Evolutionary conservation across 2,797 vertebrate species (phyloP), one percentile per base, ranked within the genome.

Genomic region (Gastrophryne carolinensis): DNA sequence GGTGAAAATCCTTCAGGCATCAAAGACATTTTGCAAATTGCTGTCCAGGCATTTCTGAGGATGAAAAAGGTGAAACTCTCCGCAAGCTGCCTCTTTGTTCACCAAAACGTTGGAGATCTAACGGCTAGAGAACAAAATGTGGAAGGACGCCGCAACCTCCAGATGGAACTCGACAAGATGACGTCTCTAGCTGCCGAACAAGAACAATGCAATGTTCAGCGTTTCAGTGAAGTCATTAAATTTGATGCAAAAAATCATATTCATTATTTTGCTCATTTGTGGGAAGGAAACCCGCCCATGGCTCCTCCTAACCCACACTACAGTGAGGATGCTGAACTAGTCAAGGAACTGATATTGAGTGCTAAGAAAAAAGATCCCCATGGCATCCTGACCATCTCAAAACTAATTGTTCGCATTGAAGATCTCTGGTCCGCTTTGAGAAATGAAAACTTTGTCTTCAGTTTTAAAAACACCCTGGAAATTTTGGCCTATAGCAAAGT

Each of bases 381-480:
- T 61, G 4, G 0, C 0, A 60, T 87, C 21, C 37, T 87, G 9
- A 86, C 29, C 4, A 24, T 92, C 8, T 89, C 87, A 0, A 66
- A 85, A 23, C 79, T 94, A 41, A 90, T 84, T 75, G 63, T 0
- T 4, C 82, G 78, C 4, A 78, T 92, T 3, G 0, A 65, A 1
- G 82, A 92, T 65, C 68, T 93, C 30, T 93, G 89, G 91, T 85
- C 83, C 0, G 90, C 89, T 1, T 69, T 93, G 17, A 49, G 90
- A 60, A 89, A 88, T 0, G 89, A 93, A 66, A 85, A 91, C 21
- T 92, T 93, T 73, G 79, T 93, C 54, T 93, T 92, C 54, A 91
- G 84, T 47, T 94, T 92, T 68, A 93, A 82, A 83, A 93, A 93
- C 35, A 87, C 89, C 0, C 3, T 74, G 7, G 90, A 93, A 63